Conservation (phyloP, 1,140 invertebrate genomes). For the Samia ricini region DNA sequence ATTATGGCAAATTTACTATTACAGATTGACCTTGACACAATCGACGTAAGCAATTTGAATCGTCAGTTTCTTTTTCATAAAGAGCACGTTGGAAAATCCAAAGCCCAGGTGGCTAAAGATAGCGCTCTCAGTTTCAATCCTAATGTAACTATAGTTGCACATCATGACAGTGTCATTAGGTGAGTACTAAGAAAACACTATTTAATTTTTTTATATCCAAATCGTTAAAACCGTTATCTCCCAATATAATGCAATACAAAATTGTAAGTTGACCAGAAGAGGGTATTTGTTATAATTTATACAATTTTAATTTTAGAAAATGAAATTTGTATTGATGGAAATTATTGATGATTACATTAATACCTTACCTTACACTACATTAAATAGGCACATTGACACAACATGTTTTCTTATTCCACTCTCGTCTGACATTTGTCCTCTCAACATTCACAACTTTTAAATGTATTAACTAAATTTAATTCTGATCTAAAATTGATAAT, state of each 20-base stretch:
- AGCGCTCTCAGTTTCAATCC: constrained; percentile 94
- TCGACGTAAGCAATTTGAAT: constrained; percentile 99
- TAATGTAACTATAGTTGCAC: constrained; percentile 90
- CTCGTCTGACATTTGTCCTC: too few species aligned
- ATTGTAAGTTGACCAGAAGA: background rate
- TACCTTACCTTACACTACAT: too few species aligned
- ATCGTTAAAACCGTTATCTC: background rate
- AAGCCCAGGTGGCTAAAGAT: constrained; percentile 92
- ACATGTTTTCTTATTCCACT: too few species aligned
- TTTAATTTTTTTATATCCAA: background rate
- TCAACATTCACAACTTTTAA: too few species aligned
- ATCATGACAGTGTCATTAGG: constrained; percentile 97
- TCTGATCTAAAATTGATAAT: too few species aligned
- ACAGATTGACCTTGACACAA: constrained; percentile 99
- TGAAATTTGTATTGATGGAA: too few species aligned
- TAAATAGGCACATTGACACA: too few species aligned
- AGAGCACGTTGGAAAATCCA: constrained; percentile 98
- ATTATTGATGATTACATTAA: too few species aligned
- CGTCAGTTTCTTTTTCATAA: constrained; percentile 98
- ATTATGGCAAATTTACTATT: constrained; percentile 54
- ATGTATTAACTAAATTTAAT: too few species aligned
- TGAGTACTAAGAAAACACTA: constrained; percentile 66
- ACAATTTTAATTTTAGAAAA: too few species aligned
- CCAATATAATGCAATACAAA: background rate
- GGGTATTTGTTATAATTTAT: background rate